Conservation (phyloP, 2,888 invertebrate species). For the Eurois occulta region DNA sequence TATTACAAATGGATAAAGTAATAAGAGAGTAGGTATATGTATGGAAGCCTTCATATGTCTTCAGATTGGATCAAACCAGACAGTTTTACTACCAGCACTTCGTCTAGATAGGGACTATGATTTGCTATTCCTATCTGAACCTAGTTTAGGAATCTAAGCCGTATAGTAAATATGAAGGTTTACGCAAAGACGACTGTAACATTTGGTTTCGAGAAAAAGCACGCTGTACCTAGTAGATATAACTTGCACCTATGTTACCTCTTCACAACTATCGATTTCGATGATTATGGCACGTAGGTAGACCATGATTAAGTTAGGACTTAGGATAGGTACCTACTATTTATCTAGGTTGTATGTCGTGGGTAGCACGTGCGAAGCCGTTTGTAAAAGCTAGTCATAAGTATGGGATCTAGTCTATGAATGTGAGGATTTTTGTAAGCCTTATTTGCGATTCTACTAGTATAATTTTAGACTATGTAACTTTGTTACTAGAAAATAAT, state of each 20-base stretch:
- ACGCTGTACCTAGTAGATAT: neutral
- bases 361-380: neutral
- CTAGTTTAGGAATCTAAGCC: neutral
- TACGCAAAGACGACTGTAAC: neutral
- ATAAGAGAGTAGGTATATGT: neutral
- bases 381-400: neutral
- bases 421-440: neutral
- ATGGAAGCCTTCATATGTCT: neutral
- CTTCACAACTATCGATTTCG: neutral
- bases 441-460: neutral
- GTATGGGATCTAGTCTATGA: neutral
- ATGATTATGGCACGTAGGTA: neutral
- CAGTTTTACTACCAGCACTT: constrained; percentile 6
- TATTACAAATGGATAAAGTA: neutral
- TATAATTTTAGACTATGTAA: neutral
- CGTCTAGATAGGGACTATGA: constrained; percentile 12
- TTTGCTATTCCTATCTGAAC: neutral
- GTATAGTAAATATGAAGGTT: neutral
- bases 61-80: neutral
- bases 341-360: neutral
- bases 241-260: neutral
- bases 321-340: neutral
- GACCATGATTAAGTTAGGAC: neutral
- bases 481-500: neutral
- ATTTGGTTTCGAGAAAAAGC: neutral